Evolutionary conservation across 2,888 invertebrate species (phyloP).

Genomic region (Sthenelais limicola): DNA sequence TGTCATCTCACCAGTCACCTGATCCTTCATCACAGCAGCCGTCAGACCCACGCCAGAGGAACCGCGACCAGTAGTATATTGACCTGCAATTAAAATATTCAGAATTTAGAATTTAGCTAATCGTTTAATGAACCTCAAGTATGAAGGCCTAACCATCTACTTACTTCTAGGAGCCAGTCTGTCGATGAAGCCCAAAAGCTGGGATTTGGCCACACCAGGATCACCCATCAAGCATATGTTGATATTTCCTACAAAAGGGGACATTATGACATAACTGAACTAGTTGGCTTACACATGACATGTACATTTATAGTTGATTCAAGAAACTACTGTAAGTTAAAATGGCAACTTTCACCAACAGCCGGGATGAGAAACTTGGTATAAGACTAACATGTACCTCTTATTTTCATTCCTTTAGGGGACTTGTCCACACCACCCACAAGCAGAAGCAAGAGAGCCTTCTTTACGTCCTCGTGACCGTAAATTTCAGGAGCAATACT

Average conservation of each 20-base stretch:
- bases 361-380: no score
- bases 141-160: conserved; percentile 47
- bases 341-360: no score
- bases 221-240: conserved; percentile 99
- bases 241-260: conserved; percentile 76
- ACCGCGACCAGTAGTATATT: conserved; percentile 96
- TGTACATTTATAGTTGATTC: no score
- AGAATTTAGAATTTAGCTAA: neutral
- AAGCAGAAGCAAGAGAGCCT: conserved; percentile 91
- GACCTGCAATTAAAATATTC: conserved; percentile 74
- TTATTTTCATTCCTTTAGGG: conserved; percentile 97
- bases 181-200: conserved; percentile 94
- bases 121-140: neutral
- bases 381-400: conserved; percentile 77
- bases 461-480: conserved; percentile 98
- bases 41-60: conserved; percentile 99
- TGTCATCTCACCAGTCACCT: conserved; percentile 96
- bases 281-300: no score
- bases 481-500: conserved; percentile 99
- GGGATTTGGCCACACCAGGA: conserved; percentile 99
- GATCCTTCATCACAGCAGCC: conserved; percentile 98
- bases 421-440: conserved; percentile 83
- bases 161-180: conserved; percentile 86
- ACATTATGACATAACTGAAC: neutral
- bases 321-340: neutral